Conservation (phyloP, 2,888 invertebrate species). For the Ichneumoninae sp. region DNA sequence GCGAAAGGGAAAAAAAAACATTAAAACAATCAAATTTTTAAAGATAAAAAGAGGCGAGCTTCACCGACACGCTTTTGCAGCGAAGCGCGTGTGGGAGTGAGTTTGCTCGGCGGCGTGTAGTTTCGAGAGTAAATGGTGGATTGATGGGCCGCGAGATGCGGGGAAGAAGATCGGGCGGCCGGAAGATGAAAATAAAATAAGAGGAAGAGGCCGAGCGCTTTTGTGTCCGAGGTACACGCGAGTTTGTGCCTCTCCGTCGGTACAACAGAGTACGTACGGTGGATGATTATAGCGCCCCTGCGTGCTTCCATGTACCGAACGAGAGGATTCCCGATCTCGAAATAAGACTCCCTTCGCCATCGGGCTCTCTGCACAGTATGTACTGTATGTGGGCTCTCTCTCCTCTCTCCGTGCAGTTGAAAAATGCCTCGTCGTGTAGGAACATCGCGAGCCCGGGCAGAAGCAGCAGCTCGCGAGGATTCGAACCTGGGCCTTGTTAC, state of each 20-base stretch:
- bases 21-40: background rate
- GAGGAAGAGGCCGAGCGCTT: background rate
- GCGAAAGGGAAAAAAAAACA: background rate
- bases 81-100: slow-evolving; percentile 13
- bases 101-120: slow-evolving; percentile 22
- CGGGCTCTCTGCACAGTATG: background rate
- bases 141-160: slow-evolving; percentile 50
- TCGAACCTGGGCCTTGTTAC: slow-evolving; percentile 61
- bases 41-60: background rate
- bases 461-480: slow-evolving; percentile 28
- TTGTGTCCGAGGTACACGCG: background rate
- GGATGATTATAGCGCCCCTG: slow-evolving; percentile 56
- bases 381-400: background rate
- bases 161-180: slow-evolving; percentile 55
- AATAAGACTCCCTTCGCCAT: slow-evolving; percentile 13
- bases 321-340: slow-evolving; percentile 55
- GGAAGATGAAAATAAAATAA: slow-evolving; percentile 10
- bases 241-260: background rate
- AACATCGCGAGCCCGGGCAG: slow-evolving; percentile 47
- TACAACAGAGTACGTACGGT: background rate
- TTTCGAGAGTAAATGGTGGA: slow-evolving; percentile 56
- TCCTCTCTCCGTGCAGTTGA: slow-evolving; percentile 31
- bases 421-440: slow-evolving; percentile 56
- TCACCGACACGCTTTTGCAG: background rate
- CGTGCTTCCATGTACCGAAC: slow-evolving; percentile 44